phyloP scores from a whole-genome alignment of 1,140 invertebrate species.

The Battus philenor region DNA sequence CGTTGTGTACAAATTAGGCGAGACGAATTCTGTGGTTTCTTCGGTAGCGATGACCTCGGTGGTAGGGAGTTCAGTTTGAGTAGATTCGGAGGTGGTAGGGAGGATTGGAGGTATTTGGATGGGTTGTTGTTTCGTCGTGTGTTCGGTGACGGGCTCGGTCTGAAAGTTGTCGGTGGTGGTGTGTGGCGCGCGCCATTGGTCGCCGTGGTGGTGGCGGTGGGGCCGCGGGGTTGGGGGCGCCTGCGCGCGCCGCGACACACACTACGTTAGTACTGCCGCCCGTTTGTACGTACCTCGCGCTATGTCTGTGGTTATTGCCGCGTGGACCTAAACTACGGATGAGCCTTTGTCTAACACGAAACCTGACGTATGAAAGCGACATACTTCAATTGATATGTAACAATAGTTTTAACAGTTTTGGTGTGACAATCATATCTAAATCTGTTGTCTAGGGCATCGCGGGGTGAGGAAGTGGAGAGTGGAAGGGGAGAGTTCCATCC shows the following conservation, averaged over 20 bases:
- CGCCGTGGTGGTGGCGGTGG: conserved; percentile 66
- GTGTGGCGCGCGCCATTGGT: conserved; percentile 43
- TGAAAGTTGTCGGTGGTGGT: conserved; percentile 64
- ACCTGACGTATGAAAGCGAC: no score
- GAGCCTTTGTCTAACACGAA: conserved; percentile 1
- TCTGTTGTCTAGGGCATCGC: no score
- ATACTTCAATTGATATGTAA: no score
- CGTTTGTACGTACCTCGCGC: conserved; percentile 15
- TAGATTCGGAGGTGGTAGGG: conserved; percentile 14
- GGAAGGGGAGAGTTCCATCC: no score
- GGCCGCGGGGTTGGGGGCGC: conserved; percentile 45
- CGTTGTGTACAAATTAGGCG: conserved; percentile 66
- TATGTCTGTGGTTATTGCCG: conserved; percentile 29
- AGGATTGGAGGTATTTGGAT: conserved; percentile 13
- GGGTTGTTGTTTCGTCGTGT: conserved; percentile 18
- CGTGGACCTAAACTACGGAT: conserved; percentile 13
- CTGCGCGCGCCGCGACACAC: conserved; percentile 59
- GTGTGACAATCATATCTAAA: no score
- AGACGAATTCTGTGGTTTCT: conserved; percentile 55
- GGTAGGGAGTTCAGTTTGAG: conserved; percentile 28
- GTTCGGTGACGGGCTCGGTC: conserved; percentile 44
- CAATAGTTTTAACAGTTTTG: no score
- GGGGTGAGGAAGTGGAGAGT: no score
- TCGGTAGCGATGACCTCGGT: conserved; percentile 37
- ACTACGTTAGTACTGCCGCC: conserved; percentile 65